Conservation (phyloP, 2,888 invertebrate genomes). For the Pheosia gnoma region DNA sequence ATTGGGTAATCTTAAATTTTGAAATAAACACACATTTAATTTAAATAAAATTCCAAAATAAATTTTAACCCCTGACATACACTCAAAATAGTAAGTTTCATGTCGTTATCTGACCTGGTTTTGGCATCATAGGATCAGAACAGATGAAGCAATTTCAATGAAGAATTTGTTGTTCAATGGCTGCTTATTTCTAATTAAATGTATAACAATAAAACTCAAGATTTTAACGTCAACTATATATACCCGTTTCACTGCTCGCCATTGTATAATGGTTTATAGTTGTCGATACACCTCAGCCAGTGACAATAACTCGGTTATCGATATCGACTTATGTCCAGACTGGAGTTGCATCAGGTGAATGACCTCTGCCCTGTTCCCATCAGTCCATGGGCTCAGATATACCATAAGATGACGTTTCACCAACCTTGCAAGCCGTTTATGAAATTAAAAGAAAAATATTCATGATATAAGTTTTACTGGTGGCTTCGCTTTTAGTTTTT, state of each 20-base stretch:
- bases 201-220: not conserved
- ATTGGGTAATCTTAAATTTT: not conserved
- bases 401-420: not conserved
- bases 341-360: not conserved
- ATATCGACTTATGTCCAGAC: slow-evolving; percentile 1
- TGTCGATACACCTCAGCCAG: slow-evolving; percentile 4
- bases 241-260: not conserved
- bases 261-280: slow-evolving; percentile 5
- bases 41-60: too few species aligned
- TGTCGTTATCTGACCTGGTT: too few species aligned
- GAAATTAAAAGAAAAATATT: not conserved
- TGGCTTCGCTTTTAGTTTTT: not conserved
- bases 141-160: too few species aligned
- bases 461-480: not conserved
- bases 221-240: not conserved
- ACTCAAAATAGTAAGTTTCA: too few species aligned
- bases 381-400: not conserved
- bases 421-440: not conserved
- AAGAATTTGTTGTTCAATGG: too few species aligned
- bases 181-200: too few species aligned
- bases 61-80: too few species aligned
- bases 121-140: too few species aligned
- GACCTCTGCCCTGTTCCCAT: slow-evolving; percentile 1
- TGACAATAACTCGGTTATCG: slow-evolving; percentile 13
- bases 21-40: too few species aligned